Conservation (phyloP, 2,797 vertebrate genomes). For the Chelonia mydas region DNA sequence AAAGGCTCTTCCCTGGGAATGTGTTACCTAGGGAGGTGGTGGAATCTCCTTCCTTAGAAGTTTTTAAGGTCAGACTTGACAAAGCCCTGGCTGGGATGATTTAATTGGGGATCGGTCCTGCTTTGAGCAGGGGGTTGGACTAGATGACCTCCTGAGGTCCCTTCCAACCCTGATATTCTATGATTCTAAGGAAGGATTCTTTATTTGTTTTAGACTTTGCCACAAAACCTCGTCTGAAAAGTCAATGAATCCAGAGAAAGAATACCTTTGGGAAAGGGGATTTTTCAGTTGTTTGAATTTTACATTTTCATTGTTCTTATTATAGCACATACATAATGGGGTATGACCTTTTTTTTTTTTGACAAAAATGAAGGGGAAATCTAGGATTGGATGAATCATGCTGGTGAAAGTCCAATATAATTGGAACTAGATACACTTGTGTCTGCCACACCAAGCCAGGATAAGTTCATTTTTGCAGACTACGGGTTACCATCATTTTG, state of each 20-base stretch:
- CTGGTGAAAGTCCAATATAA: background rate
- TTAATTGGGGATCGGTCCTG: too few relatives aligned
- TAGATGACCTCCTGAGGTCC: too few relatives aligned
- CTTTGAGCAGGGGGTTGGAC: too few relatives aligned
- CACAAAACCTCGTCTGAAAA: background rate
- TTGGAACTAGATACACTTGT: background rate
- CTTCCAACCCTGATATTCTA: too few relatives aligned
- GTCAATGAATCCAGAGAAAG: background rate
- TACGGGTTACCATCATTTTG: background rate
- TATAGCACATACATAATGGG: background rate
- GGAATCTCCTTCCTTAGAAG: too few relatives aligned
- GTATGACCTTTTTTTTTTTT: too few relatives aligned
- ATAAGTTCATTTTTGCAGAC: background rate
- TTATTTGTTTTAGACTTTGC: background rate
- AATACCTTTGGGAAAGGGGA: background rate
- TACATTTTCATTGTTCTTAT: background rate
- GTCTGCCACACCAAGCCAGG: background rate
- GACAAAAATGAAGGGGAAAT: background rate
- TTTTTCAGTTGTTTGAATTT: background rate
- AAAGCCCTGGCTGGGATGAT: too few relatives aligned
- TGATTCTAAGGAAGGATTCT: background rate
- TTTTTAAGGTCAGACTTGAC: too few relatives aligned
- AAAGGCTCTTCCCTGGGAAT: background rate
- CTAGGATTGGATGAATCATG: background rate
- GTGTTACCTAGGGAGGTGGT: too few relatives aligned